Evolutionary conservation across 2,113 vertebrate species (phyloP), one percentile per base, ranked within the genome.

Genomic region (Centropus bengalensis): DNA sequence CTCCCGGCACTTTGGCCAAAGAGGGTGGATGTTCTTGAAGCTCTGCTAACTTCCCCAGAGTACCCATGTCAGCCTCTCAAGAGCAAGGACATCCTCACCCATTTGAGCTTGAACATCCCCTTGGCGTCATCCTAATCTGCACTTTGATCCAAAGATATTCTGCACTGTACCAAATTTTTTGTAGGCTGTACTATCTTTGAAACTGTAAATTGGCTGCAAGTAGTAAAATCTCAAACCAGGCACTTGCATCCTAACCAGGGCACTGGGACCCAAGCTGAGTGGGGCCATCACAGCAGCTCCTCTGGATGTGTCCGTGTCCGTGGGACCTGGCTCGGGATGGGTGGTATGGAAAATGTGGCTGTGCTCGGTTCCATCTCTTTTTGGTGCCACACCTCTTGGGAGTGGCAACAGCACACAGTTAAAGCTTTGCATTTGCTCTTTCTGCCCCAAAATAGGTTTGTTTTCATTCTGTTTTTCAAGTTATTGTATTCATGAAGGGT

Each of bases 331-430:
- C 10, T 21, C 47, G 21, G 47, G 12, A 56, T 18, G 5, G 38
- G 32, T 26, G 5, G 74, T 32, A 42, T 6, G 8, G 36, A 11
- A 4, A 3, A 15, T 12, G 38, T 19, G 27, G 28, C 32, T 44
- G 1, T 38, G 60, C 32, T 14, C 3, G 0, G 14, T 9, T 51
- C 18, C 0, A 0, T 59, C 52, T 58, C 33, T 51, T 47, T 49
- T 32, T 45, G 52, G 32, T 38, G 69, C n/a, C 54, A 38, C 54
- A 68, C 67, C 52, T 59, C 6, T 24, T 36, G 18, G 38, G 45
- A 59, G 38, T 7, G 3, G 36, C 36, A 66, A 17, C 0, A 2
- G 27, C 59, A 59, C 38, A 27, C 19, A n/a, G 28, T 12, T 23
- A 44, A 59, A 59, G 13, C 6, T 5, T 26, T 20, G n/a, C 11